Evolutionary conservation across 2,797 vertebrate species (phyloP), one percentile per base, ranked within the genome.

Genomic region (Merluccius polli): DNA sequence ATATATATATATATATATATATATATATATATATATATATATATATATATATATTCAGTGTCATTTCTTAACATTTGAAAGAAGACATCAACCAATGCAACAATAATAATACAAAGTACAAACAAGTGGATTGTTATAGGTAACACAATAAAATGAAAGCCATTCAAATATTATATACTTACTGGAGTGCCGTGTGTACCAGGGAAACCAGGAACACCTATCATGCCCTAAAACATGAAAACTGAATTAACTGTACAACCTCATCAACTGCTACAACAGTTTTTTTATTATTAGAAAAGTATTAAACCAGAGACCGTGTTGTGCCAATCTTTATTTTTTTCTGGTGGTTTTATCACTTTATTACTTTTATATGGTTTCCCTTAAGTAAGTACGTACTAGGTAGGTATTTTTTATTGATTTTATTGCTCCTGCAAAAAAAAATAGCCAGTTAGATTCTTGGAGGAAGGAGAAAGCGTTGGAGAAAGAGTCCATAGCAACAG

Each of bases 161-260:
- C 35, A 44, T 44, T 35, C 0, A 16, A 74, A 13, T 48, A 70
- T 72, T 16, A 33, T 29, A 72, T 82, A 93, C 91, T 92, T 77
- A 94, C 93, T 27, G 73, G 6, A 48, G 77, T 79, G 31, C 92
- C 91, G 33, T 83, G 21, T 75, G 81, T 44, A 32, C 91, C 92
- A 44, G 59, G 12, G 75, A 89, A 93, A 35, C 91, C 92, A 75
- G 89, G 84, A 77, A 24, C 1, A 21, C 92, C 93, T 29, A 67
- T 82, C 13, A 9, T 38, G 1, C 92, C 92, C 93, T 93, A 77
- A 59, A 87, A 88, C 69, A 13, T 44, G 73, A 79, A 78, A 77
- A 32, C 31, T 69, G 13, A 11, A 65, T 65, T 65, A 27, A 65
- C 59, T 27, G n/a, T 65, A 10, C 59, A 27, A 27, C 11, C 27